Base-by-base conservation (phyloP, 2,888 invertebrate species). In the Plusia festucae region DNA sequence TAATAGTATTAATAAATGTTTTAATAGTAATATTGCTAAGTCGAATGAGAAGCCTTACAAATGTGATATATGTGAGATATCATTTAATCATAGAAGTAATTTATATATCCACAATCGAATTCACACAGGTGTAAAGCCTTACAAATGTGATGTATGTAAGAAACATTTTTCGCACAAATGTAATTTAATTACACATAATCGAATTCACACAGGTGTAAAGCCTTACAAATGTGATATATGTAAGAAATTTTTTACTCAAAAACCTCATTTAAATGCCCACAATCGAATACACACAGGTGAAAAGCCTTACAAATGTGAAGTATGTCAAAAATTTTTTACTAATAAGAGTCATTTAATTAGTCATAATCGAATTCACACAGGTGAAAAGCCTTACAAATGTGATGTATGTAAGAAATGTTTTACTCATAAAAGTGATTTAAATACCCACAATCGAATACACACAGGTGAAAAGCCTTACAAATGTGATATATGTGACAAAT, bases 401-500 rank as follows among this genome's bases (percentile, higher is more conserved):
- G 22, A 69, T 55, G 3, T 20, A n/a, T 64, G 64, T 30, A 13
- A 51, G 7, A 46, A 3, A 0, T 32, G 51, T 34, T 58, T 58
- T 30, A 51, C 0, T 32, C 4, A 15, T 0, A 51, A 34, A 15
- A 1, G 1, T 22, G n/a, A 4, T 52, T 52, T 52, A 24, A 3
- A 15, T 8, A 24, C 7, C 2, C 52, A 52, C 24, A 52, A 15
- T 24, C 52, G 24, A 24, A 52, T 15, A 52, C 52, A 52, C 24
- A 24, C 15, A 24, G 44, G 15, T 16, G n/a, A 24, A 11, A 56
- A 27, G 9, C 61, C 60, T 13, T 66, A 52, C 30, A 20, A 51
- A 16, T 69, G 72, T 40, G 40, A 55, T 20, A 30, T 40, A 1
- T 72, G 72, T 60, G 2, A 63, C 11, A 55, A 52, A 8, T 44